Conservation (phyloP, 2,797 vertebrate species). For the Eulemur coronatus region DNA sequence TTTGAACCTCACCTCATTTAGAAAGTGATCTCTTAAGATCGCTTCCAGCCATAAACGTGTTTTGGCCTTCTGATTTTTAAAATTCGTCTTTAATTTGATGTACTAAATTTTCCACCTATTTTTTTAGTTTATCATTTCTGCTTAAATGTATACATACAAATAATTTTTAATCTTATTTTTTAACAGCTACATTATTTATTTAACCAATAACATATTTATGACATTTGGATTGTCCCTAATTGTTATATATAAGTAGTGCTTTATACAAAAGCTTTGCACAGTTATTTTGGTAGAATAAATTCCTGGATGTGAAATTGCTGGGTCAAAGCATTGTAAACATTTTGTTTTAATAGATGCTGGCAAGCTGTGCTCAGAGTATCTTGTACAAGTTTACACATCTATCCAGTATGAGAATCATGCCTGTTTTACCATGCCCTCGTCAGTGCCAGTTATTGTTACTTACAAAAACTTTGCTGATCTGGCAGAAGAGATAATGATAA, state of each 20-base stretch:
- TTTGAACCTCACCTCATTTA: not conserved
- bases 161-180: not conserved
- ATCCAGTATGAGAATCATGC: not conserved
- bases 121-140: not conserved
- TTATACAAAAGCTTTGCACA: not conserved
- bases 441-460: not conserved
- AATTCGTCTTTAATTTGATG: not conserved
- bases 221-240: not conserved
- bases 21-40: not conserved
- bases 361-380: not conserved
- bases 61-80: not conserved
- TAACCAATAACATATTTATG: not conserved
- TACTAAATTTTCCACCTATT: not conserved
- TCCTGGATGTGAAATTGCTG: not conserved
- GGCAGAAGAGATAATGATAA: not conserved
- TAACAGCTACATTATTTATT: not conserved
- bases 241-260: not conserved
- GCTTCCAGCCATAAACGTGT: not conserved
- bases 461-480: not conserved
- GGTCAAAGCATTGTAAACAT: not conserved
- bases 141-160: not conserved
- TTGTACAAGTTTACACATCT: not conserved
- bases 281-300: not conserved
- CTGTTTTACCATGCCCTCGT: not conserved
- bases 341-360: not conserved